Percentiles rank a stretch among this genome's conserved stretches.
phyloP scores from a whole-genome alignment of 2,113 vertebrate genomes.

The Cervus canadensis region DNA sequence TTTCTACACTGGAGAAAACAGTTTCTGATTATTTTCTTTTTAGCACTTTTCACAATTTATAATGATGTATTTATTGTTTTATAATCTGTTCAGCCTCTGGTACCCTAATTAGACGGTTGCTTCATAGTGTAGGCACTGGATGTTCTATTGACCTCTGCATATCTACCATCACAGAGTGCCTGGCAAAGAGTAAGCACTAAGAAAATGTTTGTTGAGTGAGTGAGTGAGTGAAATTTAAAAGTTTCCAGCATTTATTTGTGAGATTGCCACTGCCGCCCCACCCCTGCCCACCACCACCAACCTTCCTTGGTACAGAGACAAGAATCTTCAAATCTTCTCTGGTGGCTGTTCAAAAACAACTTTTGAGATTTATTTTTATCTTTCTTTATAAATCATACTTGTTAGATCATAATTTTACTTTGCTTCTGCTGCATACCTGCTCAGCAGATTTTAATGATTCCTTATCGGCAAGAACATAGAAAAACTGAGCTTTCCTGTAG shows the following conservation, averaged over 20 bases:
- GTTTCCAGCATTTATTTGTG: background rate
- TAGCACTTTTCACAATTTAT: background rate
- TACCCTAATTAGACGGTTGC: background rate
- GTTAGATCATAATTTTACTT: background rate
- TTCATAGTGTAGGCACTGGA: no score
- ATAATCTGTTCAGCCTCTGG: background rate
- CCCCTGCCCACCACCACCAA: background rate
- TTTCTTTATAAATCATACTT: background rate
- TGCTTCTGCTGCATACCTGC: background rate
- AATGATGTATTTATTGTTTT: background rate
- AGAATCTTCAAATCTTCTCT: background rate
- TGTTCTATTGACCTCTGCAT: background rate
- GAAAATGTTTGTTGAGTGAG: background rate
- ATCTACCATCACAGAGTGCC: background rate
- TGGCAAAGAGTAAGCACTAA: background rate
- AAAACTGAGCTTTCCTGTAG: background rate
- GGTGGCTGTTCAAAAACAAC: background rate
- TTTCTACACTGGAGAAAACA: background rate
- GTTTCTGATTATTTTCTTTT: background rate
- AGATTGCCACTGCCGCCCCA: rapidly evolving
- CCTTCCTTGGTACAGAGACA: background rate
- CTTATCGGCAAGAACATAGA: background rate
- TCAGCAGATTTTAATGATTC: background rate
- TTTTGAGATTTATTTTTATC: background rate
- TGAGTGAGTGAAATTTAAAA: background rate